A percentile compares a stretch with the other conserved stretches of the same genome.
Evolutionary conservation across 2,113 vertebrate species (phyloP).

Genomic region (Circaetus cinerascens): DNA sequence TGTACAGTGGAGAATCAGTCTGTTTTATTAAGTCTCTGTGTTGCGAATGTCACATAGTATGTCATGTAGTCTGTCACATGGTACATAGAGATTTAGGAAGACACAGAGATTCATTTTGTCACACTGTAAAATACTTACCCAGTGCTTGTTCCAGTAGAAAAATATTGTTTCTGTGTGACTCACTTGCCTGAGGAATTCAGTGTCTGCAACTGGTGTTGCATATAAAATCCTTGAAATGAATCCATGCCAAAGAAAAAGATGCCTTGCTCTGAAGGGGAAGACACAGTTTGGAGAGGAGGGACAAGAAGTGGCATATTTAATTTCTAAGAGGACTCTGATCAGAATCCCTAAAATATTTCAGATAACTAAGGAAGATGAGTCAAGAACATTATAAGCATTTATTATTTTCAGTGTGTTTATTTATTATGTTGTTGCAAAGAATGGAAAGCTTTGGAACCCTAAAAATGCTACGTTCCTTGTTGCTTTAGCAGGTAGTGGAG

Average conservation of each 20-base stretch:
- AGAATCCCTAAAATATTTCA: not conserved
- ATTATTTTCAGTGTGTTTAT: not conserved
- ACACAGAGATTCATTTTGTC: not conserved
- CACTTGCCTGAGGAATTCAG: not conserved
- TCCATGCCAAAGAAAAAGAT: not conserved
- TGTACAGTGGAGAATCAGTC: not conserved
- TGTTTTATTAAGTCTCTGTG: not conserved
- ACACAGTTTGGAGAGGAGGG: not conserved
- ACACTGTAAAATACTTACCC: not conserved
- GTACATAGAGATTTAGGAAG: not conserved
- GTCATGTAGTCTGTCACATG: not conserved
- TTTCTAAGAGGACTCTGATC: not conserved
- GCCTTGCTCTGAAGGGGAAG: not conserved
- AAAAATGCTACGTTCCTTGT: not conserved
- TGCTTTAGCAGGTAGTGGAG: accelerated
- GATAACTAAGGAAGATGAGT: not conserved
- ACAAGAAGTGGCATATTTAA: not conserved
- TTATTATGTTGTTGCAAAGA: not conserved
- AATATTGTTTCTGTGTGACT: not conserved
- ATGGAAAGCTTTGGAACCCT: not conserved
- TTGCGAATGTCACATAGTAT: not conserved
- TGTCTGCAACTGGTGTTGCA: not conserved
- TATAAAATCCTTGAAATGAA: not conserved
- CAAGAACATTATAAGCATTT: not conserved
- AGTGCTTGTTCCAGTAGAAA: not conserved